Base-by-base conservation (phyloP, 2,797 vertebrate genomes). In the Darevskia nairensis region DNA sequence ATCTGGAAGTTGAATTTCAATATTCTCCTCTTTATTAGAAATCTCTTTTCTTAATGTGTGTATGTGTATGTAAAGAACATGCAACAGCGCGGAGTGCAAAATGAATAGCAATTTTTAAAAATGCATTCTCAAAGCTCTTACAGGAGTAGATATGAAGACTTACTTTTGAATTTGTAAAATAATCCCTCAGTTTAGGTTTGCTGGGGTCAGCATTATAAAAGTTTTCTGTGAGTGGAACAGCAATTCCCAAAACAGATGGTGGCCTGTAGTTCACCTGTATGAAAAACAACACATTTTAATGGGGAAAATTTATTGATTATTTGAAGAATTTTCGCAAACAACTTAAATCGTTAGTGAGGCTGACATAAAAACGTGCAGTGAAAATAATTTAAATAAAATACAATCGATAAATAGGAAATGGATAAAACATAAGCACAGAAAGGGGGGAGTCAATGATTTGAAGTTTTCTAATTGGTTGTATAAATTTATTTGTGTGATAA, bases 181-280 rank as follows among this genome's bases (percentile, higher is more conserved):
- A 92, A 88, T 95, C 90, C 94, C 94, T 94, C 3, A 66, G 93
- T 94, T 91, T 94, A 41, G 93, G 92, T 84, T 96, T 93, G 87
- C 94, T 95, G n/a, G 95, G 95, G 84, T 96, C 95, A 88, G 90
- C 93, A 81, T 96, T 95, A 90, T 95, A 96, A 92, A 96, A 93
- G 77, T 97, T 94, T 88, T 95, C 92, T 80, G 95, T 91, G 44
- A 93, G 87, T 81, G 94, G 94, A 89, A 96, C 94, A 87, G 72
- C 91, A 84, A 90, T 92, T 90, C 94, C 96, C 88, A 94, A 72
- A 64, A 90, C 82, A 32, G 95, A 96, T 19, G 95, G 95, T 86
- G 92, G 95, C 39, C 95, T 95, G 86, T 96, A 97, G 90, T 96
- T 97, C 86, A 94, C n/a, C 95, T 97, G 89, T 29, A 93, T 84